Evolutionary conservation across 2,888 invertebrate species (phyloP).

Genomic region (Diploptera punctata): DNA sequence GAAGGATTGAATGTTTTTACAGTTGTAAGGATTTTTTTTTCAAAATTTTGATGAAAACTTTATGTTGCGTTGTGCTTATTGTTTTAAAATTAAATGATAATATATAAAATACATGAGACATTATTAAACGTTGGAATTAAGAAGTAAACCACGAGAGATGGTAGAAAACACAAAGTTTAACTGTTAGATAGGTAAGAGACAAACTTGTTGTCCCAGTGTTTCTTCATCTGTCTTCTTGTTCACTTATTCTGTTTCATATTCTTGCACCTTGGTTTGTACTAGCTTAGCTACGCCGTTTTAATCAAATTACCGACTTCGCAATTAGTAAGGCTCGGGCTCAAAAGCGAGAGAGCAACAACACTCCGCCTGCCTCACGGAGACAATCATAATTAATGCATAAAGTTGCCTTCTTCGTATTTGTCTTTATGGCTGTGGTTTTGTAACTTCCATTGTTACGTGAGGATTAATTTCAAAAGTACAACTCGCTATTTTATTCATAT

Average conservation of each 20-base stretch:
- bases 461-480: conserved; percentile 18
- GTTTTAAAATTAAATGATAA: too few species aligned
- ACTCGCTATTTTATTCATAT: conserved; percentile 6
- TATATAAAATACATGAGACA: too few species aligned
- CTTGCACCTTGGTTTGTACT: conserved; percentile 31
- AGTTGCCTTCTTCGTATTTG: conserved; percentile 27
- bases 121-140: too few species aligned
- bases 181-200: neutral
- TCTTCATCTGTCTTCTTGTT: conserved; percentile 7
- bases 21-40: too few species aligned
- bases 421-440: conserved; percentile 15
- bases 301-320: conserved; percentile 32
- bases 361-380: conserved; percentile 18
- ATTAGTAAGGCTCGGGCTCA: conserved; percentile 25
- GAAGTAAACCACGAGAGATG: too few species aligned
- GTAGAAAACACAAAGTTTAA: neutral
- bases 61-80: too few species aligned
- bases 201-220: conserved; percentile 13
- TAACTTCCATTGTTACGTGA: conserved; percentile 27
- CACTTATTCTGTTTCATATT: conserved; percentile 24
- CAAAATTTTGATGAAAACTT: too few species aligned
- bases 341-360: conserved; percentile 30
- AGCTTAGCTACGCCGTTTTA: conserved; percentile 9
- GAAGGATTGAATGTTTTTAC: too few species aligned
- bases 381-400: conserved; percentile 32